These are phyloP conservation scores for Cryptocheilus praepositus DNA, from an alignment of 2,888 invertebrate species.

Conservation along the genomic window DNA sequence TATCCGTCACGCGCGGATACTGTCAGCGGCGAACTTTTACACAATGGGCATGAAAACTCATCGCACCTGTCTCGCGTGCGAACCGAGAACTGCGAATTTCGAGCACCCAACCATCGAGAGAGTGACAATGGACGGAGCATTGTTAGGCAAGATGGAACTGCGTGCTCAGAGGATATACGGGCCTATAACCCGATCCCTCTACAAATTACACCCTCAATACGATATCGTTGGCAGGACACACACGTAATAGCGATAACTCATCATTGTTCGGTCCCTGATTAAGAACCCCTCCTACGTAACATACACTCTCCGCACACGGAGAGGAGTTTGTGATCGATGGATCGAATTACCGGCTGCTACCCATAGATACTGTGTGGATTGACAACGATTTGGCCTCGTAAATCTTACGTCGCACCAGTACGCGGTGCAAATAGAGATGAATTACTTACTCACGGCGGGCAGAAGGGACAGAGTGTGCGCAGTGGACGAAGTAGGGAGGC, in stretches of 20 bases:
- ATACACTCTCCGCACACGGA: neutral
- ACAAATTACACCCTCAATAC: no score
- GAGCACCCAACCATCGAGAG: no score
- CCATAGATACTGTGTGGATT: slow-evolving; percentile 24
- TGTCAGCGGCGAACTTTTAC: no score
- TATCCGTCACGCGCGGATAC: no score
- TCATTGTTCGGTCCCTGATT: slow-evolving; percentile 27
- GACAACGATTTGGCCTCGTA: slow-evolving; percentile 39
- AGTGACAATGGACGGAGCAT: no score
- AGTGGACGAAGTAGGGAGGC: neutral
- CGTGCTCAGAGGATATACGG: no score
- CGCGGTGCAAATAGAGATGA: slow-evolving; percentile 46
- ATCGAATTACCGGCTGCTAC: slow-evolving; percentile 9
- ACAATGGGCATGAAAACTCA: no score
- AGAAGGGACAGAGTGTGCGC: neutral
- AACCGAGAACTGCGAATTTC: no score
- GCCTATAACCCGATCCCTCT: no score
- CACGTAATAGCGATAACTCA: slow-evolving; percentile 44
- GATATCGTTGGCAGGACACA: no score
- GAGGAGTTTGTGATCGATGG: slow-evolving; percentile 3
- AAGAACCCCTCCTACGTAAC: slow-evolving; percentile 25
- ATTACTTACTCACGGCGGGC: slow-evolving; percentile 31
- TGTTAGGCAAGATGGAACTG: no score
- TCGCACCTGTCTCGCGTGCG: no score
- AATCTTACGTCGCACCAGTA: slow-evolving; percentile 37